Evolutionary conservation across 2,888 invertebrate species (phyloP), one percentile per base, ranked within the genome.

Genomic region (Volucella bombylans): DNA sequence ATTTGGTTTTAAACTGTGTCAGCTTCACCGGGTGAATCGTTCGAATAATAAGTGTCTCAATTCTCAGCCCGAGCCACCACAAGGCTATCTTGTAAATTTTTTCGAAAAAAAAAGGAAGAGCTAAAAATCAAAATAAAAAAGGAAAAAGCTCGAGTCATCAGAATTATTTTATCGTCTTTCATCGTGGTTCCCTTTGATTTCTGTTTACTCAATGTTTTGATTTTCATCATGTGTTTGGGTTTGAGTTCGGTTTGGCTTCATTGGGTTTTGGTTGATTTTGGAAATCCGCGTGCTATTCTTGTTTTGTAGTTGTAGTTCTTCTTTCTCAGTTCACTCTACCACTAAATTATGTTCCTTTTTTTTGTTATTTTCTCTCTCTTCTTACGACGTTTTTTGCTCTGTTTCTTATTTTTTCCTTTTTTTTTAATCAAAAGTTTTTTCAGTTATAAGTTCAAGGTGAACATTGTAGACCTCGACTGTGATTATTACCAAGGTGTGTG

Each of bases 401-500:
- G 73, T 54, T 73, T 23, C 4, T 23, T 23, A 23, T 23, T 23
- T 23, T 23, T 23, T 4, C 3, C 3, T 23, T 4, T 23, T 23
- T 68, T 73, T 72, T 9, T 76, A 76, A 76, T 81, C 81, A 76
- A 76, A 76, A 81, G 81, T 81, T 81, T 81, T 76, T 81, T 81
- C 81, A 76, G 65, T 69, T 76, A 77, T 81, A 81, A 81, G 81
- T 81, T 81, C 81, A 81, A 81, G 81, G 81, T 81, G 76, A 81
- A 59, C 64, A 50, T 39, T 31, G 57, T 54, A 43, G 43, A 59
- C 79, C 72, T 67, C 79, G 65, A 15, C 41, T 47, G 47, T 14
- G 49, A 64, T 64, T 49, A 47, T 31, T 38, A 23, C 23, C 23
- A 23, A 23, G 23, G 23, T 23, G 23, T 23, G 23, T 23, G 23